Conservation (phyloP, 2,797 vertebrate species). For the Gymnodraco acuticeps region DNA sequence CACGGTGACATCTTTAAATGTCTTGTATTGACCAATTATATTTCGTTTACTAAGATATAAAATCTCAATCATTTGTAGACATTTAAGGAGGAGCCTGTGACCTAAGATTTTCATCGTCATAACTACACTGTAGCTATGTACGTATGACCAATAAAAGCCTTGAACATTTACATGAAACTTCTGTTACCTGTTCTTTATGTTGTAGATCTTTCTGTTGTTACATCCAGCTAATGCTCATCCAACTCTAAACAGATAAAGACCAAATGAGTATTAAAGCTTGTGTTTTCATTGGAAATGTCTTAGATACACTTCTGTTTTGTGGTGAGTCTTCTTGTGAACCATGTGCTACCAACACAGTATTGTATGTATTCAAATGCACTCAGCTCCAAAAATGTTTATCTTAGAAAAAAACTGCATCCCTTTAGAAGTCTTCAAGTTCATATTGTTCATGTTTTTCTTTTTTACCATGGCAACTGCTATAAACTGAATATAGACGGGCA, state of each 20-base stretch:
- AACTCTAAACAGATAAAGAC: not conserved
- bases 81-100: too few relatives aligned
- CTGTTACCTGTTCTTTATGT: too few relatives aligned
- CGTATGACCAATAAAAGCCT: too few relatives aligned
- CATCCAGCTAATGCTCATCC: too few relatives aligned
- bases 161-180: too few relatives aligned
- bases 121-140: too few relatives aligned
- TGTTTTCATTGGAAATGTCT: not conserved
- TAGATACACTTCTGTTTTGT: constrained; percentile 8
- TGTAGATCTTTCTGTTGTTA: too few relatives aligned
- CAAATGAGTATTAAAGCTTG: not conserved
- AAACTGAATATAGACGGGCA: not conserved
- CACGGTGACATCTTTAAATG: too few relatives aligned
- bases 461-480: constrained; percentile 8
- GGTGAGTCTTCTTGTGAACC: not conserved
- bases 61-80: too few relatives aligned
- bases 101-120: too few relatives aligned
- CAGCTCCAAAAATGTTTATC: not conserved
- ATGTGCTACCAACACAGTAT: not conserved
- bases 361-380: constrained; percentile 2
- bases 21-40: too few relatives aligned
- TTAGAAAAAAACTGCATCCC: not conserved
- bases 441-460: not conserved
- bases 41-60: too few relatives aligned
- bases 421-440: not conserved